Conservation (phyloP, 2,888 invertebrate species). For the Steinernema scapterisci region DNA sequence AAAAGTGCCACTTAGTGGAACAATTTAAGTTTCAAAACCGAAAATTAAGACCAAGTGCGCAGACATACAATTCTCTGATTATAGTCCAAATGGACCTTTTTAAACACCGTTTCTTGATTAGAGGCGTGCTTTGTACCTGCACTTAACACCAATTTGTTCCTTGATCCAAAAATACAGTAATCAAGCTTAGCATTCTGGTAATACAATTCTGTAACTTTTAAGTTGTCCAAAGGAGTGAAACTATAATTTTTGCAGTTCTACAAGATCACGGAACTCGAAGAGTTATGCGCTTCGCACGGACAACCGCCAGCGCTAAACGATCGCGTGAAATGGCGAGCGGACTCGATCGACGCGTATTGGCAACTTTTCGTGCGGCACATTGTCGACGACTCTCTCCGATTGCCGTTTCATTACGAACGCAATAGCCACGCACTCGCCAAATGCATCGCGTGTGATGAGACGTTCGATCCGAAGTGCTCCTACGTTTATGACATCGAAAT, state of each 20-base stretch:
- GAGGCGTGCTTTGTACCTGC: too few relatives aligned
- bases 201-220: too few relatives aligned
- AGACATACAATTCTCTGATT: too few relatives aligned
- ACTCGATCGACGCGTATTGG: conserved; percentile 60
- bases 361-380: conserved; percentile 57
- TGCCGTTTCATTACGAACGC: conserved; percentile 61
- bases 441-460: conserved; percentile 61
- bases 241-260: conserved; percentile 47
- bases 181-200: too few relatives aligned
- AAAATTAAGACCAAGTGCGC: too few relatives aligned
- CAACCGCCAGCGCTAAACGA: conserved; percentile 28
- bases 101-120: too few relatives aligned
- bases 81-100: too few relatives aligned
- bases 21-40: too few relatives aligned
- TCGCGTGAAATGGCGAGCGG: conserved; percentile 52
- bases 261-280: conserved; percentile 49
- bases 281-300: conserved; percentile 41
- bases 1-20: too few relatives aligned
- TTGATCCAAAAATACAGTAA: too few relatives aligned
- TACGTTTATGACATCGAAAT: conserved; percentile 60
- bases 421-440: conserved; percentile 58
- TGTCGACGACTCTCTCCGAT: conserved; percentile 55
- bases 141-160: too few relatives aligned
- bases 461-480: conserved; percentile 59
- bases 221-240: too few relatives aligned